Base-by-base conservation (phyloP, 2,888 invertebrate species). In the Cheilosia grossa region DNA sequence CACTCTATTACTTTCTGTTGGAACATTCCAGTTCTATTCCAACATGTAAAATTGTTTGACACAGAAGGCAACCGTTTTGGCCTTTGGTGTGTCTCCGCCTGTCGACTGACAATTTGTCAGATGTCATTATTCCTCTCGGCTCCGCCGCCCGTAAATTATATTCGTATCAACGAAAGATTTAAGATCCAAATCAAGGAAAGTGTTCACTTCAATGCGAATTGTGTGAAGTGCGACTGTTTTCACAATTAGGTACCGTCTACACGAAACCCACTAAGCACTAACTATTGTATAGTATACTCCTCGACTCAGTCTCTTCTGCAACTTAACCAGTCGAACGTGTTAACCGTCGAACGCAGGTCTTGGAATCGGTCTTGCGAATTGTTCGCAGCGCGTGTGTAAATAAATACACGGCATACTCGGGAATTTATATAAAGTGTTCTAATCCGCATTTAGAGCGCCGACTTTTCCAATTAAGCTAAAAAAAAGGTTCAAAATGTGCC, bases 151-250 rank as follows among this genome's bases (percentile, higher is more conserved):
- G 4, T 13, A 37, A 37, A 37, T 13, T 37, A 4, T 13, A 37
- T 37, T 37, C 10, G 1, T 17, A 19, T 3, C 58, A 27, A 59
- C 30, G 15, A 30, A 30, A 47, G 44, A 67, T 56, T 42, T 40
- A 4, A 64, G 15, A 75, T 75, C 66, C 59, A 77, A 61, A 53
- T 64, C n/a, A 24, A 37, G 67, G 53, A 66, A 67, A 59, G 67
- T 77, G 53, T 53, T 27, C 47, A 59, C 59, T 77, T 53, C 59
- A 19, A 44, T 40, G 24, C 61, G 77, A 77, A 77, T 54, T 53
- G 69, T 51, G 44, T 33, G 47, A 5, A 33, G n/a, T 42, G 54
- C 17, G 24, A 27, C 30, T 47, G 54, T n/a, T 2, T 33, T 56
- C 15, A 44, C n/a, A 15, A 54, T 27, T 19, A 37, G 4, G n/a